Evolutionary conservation across 2,888 invertebrate species (phyloP).

Genomic region (Drosophila subsilvestris): DNA sequence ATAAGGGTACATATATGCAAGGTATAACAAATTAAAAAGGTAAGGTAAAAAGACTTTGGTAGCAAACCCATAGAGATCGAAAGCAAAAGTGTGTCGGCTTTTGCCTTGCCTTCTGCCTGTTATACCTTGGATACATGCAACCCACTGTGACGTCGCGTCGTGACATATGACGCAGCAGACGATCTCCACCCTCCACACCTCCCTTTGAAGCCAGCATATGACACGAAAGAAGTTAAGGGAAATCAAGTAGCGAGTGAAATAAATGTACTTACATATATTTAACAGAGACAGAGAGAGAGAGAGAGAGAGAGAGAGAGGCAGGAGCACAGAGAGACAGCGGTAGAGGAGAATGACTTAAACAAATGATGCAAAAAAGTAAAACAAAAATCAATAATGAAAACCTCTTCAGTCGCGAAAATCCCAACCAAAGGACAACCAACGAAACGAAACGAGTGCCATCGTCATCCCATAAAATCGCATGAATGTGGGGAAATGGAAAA

Average conservation of each 20-base stretch:
- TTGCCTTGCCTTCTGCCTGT: background rate
- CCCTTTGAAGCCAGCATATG: constrained; percentile 16
- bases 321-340: too few species aligned
- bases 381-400: constrained; percentile 67
- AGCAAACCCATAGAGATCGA: background rate
- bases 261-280: constrained; percentile 38
- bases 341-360: background rate
- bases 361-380: constrained; percentile 24
- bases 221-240: constrained; percentile 47
- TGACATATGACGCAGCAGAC: constrained; percentile 25
- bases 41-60: background rate
- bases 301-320: background rate
- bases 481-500: constrained; percentile 54
- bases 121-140: constrained; percentile 2
- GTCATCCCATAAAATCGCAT: constrained; percentile 46
- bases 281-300: constrained; percentile 26
- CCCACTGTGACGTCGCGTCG: constrained; percentile 19
- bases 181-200: constrained; percentile 4
- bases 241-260: constrained; percentile 65
- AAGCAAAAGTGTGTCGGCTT: background rate
- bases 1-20: constrained; percentile 8
- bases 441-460: constrained; percentile 46
- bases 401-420: constrained; percentile 21
- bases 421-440: constrained; percentile 9
- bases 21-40: background rate